phyloP scores from a whole-genome alignment of 2,888 invertebrate species.

The Ceraclea dissimilis region DNA sequence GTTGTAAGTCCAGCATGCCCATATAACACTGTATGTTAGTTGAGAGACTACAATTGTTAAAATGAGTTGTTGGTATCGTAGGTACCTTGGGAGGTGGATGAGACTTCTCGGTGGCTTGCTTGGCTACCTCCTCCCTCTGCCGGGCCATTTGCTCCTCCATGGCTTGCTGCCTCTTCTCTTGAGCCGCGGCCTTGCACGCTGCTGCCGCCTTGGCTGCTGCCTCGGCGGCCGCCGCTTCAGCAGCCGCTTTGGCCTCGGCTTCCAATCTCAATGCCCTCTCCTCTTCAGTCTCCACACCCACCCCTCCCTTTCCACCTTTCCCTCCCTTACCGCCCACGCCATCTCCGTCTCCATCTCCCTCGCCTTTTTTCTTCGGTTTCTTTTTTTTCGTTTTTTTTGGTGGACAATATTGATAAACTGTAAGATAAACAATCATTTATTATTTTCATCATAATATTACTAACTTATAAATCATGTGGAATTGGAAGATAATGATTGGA shows the following conservation, averaged over 20 bases:
- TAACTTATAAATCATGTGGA: too few species aligned
- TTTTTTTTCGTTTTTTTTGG: not conserved
- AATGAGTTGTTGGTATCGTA: too few species aligned
- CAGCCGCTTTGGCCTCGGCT: not conserved
- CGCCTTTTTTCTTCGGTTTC: not conserved
- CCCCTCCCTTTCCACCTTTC: not conserved
- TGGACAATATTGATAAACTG: too few species aligned
- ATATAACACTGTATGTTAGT: too few species aligned
- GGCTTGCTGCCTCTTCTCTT: not conserved
- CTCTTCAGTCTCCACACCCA: not conserved
- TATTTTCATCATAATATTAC: not conserved
- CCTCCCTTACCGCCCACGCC: not conserved
- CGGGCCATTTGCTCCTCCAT: not conserved
- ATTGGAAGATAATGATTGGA: too few species aligned
- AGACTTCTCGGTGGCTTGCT: too few species aligned
- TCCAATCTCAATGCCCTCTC: not conserved
- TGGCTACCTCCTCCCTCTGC: not conserved
- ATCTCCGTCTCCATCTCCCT: not conserved
- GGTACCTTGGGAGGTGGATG: too few species aligned
- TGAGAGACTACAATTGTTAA: too few species aligned
- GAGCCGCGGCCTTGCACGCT: not conserved
- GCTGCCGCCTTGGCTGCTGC: not conserved
- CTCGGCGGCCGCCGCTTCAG: not conserved
- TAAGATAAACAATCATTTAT: not conserved
- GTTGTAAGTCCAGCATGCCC: too few species aligned